Base-by-base conservation (phyloP, 2,888 invertebrate genomes). In the Amphimallon solstitiale region DNA sequence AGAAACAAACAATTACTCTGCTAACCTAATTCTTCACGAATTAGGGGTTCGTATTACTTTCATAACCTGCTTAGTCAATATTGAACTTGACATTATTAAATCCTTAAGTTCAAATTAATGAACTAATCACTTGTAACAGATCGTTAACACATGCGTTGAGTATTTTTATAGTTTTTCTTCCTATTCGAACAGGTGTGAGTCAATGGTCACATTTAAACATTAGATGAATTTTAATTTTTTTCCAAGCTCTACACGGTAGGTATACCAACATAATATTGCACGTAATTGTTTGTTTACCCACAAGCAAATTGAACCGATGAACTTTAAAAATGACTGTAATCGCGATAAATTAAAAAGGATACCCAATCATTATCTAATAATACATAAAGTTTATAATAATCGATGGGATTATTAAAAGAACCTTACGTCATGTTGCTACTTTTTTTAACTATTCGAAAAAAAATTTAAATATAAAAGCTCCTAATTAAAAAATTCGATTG, bases 151-250 rank as follows among this genome's bases (percentile, higher is more conserved):
- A 64, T 46, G 38, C 46, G 45, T 59, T 59, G 23, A 59, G 1
- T 46, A 65, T 46, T 46, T 56, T 46, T 56, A 56, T 43, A 14
- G 19, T 19, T 65, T 67, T 68, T 65, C 54, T 65, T 56, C 56
- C 56, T 45, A 54, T 56, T 56, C 9, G 23, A 48, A 61, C 35
- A 68, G 67, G 62, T 61, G 63, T 61, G 63, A 72, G 70, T 71
- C 71, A 70, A 68, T 68, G 69, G 68, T 64, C 69, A 69, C 70
- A 63, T 69, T 62, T 35, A 62, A 15, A 69, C 73, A 19, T 12
- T 17, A 43, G 17, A 46, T 65, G 73, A 71, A 73, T 73, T 69
- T 68, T 70, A 68, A 72, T 70, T 66, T 68, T 66, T n/a, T 66
- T 29, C 67, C 65, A 54, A 66, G 21, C 48, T 46, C 35, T 14